phyloP scores from a whole-genome alignment of 1,140 invertebrate genomes.

The Sarcophaga peregrina region DNA sequence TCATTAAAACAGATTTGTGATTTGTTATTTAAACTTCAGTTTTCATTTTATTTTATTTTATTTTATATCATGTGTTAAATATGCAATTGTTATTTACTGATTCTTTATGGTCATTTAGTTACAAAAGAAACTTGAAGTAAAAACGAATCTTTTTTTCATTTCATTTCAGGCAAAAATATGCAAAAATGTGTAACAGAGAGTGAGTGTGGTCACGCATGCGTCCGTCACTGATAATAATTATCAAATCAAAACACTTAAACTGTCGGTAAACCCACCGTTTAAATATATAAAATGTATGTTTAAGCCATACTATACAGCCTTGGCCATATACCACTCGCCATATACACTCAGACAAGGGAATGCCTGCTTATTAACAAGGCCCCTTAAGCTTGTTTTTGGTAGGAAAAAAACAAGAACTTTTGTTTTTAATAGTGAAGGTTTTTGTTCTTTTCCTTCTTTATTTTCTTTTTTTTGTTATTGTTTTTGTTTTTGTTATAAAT shows the following conservation, averaged over 20 bases:
- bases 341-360: not conserved
- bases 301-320: not conserved
- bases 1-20: not conserved
- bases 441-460: not conserved
- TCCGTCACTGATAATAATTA: slow-evolving; percentile 61
- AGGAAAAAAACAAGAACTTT: slow-evolving; percentile 16
- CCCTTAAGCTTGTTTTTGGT: not conserved
- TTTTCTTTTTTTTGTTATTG: no score
- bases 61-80: slow-evolving; percentile 19
- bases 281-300: slow-evolving; percentile 27
- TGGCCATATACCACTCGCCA: no score
- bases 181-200: not conserved
- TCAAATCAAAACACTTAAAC: slow-evolving; percentile 66
- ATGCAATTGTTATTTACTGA: slow-evolving; percentile 16
- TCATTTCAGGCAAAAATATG: not conserved
- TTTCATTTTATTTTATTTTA: slow-evolving; percentile 1
- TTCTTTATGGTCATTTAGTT: slow-evolving; percentile 6
- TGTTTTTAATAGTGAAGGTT: not conserved
- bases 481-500: slow-evolving; percentile 15
- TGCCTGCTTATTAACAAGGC: not conserved
- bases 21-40: not conserved
- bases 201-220: slow-evolving; percentile 56
- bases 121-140: not conserved
- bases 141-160: not conserved
- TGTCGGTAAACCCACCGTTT: slow-evolving; percentile 57